These are phyloP conservation scores for Neodiprion fabricii DNA, from an alignment of 1,140 invertebrate genomes.

Conservation along the genomic window DNA sequence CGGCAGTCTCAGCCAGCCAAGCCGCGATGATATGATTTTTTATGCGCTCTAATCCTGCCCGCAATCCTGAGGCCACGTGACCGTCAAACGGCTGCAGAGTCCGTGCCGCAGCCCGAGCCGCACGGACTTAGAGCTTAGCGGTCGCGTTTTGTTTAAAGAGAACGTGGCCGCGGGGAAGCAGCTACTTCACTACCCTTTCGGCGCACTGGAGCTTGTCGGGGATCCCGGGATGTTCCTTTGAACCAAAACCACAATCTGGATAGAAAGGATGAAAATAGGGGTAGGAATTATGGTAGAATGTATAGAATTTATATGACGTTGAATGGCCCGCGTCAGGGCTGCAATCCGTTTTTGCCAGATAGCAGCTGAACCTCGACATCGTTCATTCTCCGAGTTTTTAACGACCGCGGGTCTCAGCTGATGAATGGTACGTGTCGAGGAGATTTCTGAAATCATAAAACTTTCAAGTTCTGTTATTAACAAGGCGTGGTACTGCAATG, in stretches of 20 bases:
- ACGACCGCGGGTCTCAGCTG: too few relatives aligned
- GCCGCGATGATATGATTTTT: conserved; percentile 3
- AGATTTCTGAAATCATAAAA: too few relatives aligned
- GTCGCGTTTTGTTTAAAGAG: conserved; percentile 2
- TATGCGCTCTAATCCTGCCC: conserved; percentile 4
- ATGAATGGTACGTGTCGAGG: too few relatives aligned
- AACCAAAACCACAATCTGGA: neutral
- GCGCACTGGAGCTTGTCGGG: neutral
- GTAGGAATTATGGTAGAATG: neutral
- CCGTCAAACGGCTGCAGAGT: conserved; percentile 1
- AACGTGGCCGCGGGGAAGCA: neutral
- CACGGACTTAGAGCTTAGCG: conserved; percentile 6
- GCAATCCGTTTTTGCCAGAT: too few relatives aligned
- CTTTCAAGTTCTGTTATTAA: too few relatives aligned
- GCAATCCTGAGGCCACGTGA: neutral
- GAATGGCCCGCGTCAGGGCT: too few relatives aligned
- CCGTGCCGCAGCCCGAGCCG: neutral
- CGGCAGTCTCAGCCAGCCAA: neutral
- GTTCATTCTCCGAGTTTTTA: too few relatives aligned
- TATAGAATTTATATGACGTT: too few relatives aligned
- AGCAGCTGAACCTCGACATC: too few relatives aligned
- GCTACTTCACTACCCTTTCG: conserved; percentile 4
- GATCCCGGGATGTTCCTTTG: neutral
- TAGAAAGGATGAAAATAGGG: neutral
- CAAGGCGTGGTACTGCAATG: too few relatives aligned